Evolutionary conservation across 2,113 vertebrate genomes (phyloP).

Genomic region (Otolemur garnettii): DNA sequence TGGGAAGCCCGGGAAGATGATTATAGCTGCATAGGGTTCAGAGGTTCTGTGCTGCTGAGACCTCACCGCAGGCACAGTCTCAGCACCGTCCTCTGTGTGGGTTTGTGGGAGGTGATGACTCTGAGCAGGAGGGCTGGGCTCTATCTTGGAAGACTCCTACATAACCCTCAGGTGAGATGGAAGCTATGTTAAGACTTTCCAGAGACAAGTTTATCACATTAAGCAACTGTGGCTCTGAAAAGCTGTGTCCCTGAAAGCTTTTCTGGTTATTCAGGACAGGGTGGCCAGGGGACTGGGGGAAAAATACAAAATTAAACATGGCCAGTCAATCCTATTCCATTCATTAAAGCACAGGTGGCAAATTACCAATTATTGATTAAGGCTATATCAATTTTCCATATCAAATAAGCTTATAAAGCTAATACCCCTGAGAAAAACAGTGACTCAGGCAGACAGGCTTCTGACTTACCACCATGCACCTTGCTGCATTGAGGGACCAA

Average conservation of each 20-base stretch:
- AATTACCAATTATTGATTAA: not conserved
- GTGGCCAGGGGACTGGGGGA: not conserved
- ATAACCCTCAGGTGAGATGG: fast-evolving
- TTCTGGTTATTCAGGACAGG: not conserved
- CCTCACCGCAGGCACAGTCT: not conserved
- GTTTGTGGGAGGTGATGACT: not conserved
- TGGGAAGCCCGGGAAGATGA: not conserved
- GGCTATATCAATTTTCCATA: not conserved
- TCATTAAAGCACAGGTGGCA: not conserved
- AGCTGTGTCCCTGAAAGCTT: not conserved
- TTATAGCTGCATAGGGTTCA: not conserved
- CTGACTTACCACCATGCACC: not conserved
- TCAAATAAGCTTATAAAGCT: not conserved
- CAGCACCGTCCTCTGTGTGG: fast-evolving
- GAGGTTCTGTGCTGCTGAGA: not conserved
- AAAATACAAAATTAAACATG: not conserved
- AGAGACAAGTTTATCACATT: not conserved
- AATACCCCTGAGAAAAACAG: not conserved
- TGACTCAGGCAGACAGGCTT: not conserved
- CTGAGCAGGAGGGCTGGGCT: not conserved
- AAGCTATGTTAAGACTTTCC: not conserved
- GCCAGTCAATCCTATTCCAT: not conserved
- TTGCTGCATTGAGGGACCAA: not conserved
- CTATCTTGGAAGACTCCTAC: fast-evolving
- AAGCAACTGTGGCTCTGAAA: not conserved